phyloP scores from a whole-genome alignment of 2,113 vertebrate genomes.

The Leiothrix lutea region DNA sequence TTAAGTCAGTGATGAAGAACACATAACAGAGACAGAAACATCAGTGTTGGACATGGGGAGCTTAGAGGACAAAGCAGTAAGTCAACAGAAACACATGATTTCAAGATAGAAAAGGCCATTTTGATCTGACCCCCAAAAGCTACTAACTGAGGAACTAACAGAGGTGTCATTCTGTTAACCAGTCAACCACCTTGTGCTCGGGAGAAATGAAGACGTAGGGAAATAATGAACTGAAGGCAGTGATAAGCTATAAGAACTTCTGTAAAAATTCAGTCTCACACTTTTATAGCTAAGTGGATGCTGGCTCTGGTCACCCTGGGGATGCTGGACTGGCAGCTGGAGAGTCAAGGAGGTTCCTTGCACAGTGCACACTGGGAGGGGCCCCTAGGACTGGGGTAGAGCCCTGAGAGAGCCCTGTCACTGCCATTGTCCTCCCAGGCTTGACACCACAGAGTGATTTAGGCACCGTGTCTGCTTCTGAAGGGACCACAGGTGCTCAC shows the following conservation, averaged over 20 bases:
- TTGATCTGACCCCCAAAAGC: background rate
- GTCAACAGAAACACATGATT: background rate
- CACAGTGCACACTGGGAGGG: background rate
- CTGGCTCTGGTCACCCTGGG: background rate
- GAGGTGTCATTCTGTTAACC: background rate
- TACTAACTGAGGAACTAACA: background rate
- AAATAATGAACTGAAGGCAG: background rate
- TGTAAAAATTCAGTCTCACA: background rate
- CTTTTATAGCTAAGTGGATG: background rate
- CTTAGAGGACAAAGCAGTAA: background rate
- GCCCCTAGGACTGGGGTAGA: background rate
- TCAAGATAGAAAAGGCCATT: background rate
- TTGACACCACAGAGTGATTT: accelerated
- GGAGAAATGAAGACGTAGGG: background rate
- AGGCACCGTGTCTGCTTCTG: accelerated
- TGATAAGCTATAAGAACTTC: background rate
- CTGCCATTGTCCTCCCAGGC: background rate
- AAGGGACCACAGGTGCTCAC: background rate
- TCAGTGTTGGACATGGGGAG: too few relatives aligned
- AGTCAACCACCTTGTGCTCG: background rate
- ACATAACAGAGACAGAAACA: background rate
- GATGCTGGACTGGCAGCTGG: background rate
- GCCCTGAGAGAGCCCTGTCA: accelerated
- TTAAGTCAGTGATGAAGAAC: background rate
- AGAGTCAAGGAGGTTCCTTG: background rate